Base-by-base conservation (phyloP, 2,113 vertebrate genomes). In the Paracanthobrama guichenoti region DNA sequence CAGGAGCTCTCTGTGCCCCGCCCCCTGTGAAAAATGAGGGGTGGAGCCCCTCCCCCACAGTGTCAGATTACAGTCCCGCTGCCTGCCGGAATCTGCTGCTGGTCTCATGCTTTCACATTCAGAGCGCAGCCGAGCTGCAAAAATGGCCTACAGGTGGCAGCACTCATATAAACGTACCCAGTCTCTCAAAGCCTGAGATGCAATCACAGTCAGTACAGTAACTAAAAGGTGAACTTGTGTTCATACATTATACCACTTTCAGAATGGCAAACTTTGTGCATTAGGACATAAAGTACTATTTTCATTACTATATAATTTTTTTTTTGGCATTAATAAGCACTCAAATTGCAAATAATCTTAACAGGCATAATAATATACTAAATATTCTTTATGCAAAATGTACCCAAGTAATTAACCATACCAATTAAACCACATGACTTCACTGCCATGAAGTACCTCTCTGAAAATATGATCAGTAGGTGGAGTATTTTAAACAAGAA, bases 51-150 rank as follows among this genome's bases (percentile, higher is more conserved):
- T 92, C 92, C 92, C 74, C 91, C 85, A 42, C 53, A 81, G 91
- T 92, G 90, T 94, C 91, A 91, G 83, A 91, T 94, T 94, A 93
- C 92, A 88, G 78, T 88, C 90, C 88, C 73, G 60, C 92, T 89
- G 88, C 92, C 89, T 88, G 87, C 81, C 91, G 92, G 92, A 94
- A 92, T 93, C 89, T 90, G 90, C 87, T 88, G 18, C 26, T 6
- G 62, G 62, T 80, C 84, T 53, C 1, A 10, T 84, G 83, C 84
- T 84, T 80, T 81, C 24, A 4, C 87, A 88, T 28, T n/a, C 26
- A 57, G 86, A 82, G 16, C 89, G 86, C 87, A 73, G 62, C 50
- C 26, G 84, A 35, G 81, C 2, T 13, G 72, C 16, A 46, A 55
- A 24, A 57, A 28, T 76, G 48, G 76, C 92, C 93, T 93, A 91